These are phyloP conservation scores for Pegea sp. DNA, from an alignment of 23 tunicate species.

Conservation along the genomic window DNA sequence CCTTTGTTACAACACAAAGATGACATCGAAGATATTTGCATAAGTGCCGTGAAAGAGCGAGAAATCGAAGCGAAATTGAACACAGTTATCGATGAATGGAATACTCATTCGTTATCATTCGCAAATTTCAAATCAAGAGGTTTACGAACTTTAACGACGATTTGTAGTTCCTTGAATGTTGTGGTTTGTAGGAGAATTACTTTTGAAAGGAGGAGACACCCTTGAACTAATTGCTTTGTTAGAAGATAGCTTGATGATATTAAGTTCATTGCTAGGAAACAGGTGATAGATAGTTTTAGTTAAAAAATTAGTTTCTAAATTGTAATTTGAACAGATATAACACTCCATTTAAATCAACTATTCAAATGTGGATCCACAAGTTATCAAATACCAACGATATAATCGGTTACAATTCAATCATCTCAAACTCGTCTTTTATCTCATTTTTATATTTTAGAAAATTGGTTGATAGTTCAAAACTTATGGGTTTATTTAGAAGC, in stretches of 20 bases:
- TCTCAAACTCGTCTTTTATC: neutral
- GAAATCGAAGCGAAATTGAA: constrained; percentile 94
- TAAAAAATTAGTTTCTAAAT: neutral
- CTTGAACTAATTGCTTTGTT: constrained; percentile 67
- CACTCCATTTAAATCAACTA: constrained; percentile 85
- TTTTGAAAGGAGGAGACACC: constrained; percentile 95
- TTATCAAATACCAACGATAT: constrained; percentile 88
- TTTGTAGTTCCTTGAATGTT: neutral
- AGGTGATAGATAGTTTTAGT: constrained; percentile 13
- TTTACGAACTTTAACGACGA: neutral
- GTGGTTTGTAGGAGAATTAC: constrained; percentile 32
- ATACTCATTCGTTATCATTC: constrained; percentile 57
- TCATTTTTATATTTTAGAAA: constrained; percentile 17
- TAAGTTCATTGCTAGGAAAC: constrained; percentile 84
- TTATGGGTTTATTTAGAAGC: constrained; percentile 98
- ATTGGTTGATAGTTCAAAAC: constrained; percentile 96
- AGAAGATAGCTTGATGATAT: constrained; percentile 91
- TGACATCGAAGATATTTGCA: constrained; percentile 98
- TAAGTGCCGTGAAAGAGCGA: constrained; percentile 96
- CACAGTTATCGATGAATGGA: constrained; percentile 86
- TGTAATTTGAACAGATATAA: constrained; percentile 41
- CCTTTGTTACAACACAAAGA: constrained; percentile 89
- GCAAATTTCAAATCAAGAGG: constrained; percentile 86
- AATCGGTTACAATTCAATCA: constrained; percentile 18
- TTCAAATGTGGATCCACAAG: constrained; percentile 89